Percentiles rank a stretch among this genome's conserved stretches.
Conservation (phyloP, 1,140 invertebrate genomes). For the Diabrotica virgifera region DNA sequence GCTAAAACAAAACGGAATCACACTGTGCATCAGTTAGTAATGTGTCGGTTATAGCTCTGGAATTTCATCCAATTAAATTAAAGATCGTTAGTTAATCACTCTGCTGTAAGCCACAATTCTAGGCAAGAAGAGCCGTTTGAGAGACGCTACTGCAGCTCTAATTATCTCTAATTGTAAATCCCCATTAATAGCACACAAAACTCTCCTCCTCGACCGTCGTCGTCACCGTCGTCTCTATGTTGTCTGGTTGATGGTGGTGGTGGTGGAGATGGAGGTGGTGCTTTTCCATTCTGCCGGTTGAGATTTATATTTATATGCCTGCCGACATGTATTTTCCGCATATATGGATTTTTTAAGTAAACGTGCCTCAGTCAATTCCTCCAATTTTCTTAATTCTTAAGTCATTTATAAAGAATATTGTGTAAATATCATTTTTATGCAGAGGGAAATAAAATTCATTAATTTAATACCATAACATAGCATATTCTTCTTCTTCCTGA, state of each 20-base stretch:
- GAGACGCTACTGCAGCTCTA: conserved; percentile 38
- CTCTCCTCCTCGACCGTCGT: conserved; percentile 12
- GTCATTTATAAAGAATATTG: no score
- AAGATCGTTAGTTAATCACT: conserved; percentile 41
- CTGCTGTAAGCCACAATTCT: conserved; percentile 26
- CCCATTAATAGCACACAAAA: conserved; percentile 28
- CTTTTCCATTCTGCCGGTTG: not conserved
- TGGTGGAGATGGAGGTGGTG: not conserved
- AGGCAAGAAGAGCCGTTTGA: conserved; percentile 24
- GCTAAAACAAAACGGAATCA: no score
- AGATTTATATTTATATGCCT: not conserved
- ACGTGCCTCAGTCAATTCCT: not conserved
- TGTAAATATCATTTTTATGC: no score
- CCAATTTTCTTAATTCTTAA: not conserved
- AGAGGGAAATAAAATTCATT: no score
- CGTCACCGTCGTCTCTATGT: conserved; percentile 17
- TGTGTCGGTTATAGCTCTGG: not conserved
- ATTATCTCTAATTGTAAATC: conserved; percentile 43
- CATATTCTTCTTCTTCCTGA: no score
- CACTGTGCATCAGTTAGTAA: not conserved
- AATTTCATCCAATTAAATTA: conserved; percentile 32
- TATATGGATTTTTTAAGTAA: conserved; percentile 16
- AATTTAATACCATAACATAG: no score
- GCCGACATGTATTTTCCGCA: conserved; percentile 13
- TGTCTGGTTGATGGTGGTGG: not conserved